Conservation (phyloP, 2,797 vertebrate species). For the Fistularia tabacaria region DNA sequence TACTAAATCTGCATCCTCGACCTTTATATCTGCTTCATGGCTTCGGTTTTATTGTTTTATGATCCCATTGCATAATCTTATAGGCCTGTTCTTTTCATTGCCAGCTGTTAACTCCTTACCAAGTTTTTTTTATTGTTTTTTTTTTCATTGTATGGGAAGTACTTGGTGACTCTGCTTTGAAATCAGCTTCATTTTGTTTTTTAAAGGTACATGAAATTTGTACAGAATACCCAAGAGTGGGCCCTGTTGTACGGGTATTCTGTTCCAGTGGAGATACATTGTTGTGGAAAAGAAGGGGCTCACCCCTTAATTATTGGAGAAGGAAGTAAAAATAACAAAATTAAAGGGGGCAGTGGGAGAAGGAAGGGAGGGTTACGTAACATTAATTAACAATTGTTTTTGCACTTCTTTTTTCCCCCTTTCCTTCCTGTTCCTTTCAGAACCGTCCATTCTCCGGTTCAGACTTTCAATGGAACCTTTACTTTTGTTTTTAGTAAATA, state of each 20-base stretch:
- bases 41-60: no score
- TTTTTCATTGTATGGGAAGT: no score
- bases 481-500: constrained; percentile 50
- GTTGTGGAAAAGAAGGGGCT: constrained; percentile 2
- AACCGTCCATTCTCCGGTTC: not conserved
- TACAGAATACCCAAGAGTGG: no score
- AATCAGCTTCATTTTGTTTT: not conserved
- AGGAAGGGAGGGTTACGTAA: not conserved
- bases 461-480: constrained; percentile 15
- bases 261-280: not conserved
- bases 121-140: no score
- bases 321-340: not conserved
- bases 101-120: no score
- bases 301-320: constrained; percentile 4
- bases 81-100: no score
- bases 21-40: no score
- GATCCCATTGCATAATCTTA: no score
- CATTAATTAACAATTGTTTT: constrained; percentile 3
- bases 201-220: no score
- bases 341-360: constrained; percentile 1
- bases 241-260: not conserved
- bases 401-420: not conserved
- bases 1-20: no score
- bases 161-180: no score
- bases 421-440: constrained; percentile 3